Conservation (phyloP, 2,797 vertebrate species). For the Loris lydekkerianus region DNA sequence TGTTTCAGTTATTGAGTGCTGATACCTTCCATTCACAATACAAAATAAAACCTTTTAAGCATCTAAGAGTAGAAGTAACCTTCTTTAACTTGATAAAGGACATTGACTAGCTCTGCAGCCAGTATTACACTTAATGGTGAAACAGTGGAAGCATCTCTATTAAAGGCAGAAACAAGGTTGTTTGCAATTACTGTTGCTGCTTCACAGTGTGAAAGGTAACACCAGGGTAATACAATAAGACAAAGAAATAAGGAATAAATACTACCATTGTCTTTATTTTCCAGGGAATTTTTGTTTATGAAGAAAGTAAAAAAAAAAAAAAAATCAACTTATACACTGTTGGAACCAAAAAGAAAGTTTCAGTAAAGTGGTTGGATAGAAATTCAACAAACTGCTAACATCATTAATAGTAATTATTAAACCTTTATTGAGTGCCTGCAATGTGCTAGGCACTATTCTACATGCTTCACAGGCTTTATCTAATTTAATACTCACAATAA, state of each 20-base stretch:
- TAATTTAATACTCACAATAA: constrained; percentile 37
- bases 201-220: background rate
- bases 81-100: background rate
- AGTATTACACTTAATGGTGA: background rate
- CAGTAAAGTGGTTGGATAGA: background rate
- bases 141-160: background rate
- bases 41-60: constrained; percentile 28
- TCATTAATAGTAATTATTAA: background rate
- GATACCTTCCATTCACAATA: background rate
- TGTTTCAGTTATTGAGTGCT: constrained; percentile 41
- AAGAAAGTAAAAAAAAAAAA: constrained; percentile 21
- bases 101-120: background rate
- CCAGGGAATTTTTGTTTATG: background rate
- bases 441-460: background rate
- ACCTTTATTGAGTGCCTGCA: background rate
- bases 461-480: background rate
- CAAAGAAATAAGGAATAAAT: constrained; percentile 32
- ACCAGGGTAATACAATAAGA: background rate
- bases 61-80: background rate
- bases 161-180: background rate
- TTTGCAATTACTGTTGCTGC: background rate
- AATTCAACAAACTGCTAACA: background rate
- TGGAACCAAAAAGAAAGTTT: constrained; percentile 15
- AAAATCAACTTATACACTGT: background rate
- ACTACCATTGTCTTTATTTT: constrained; percentile 5